These are phyloP conservation scores for Synergus gifuensis DNA, from an alignment of 2,888 invertebrate genomes.

Conservation along the genomic window DNA sequence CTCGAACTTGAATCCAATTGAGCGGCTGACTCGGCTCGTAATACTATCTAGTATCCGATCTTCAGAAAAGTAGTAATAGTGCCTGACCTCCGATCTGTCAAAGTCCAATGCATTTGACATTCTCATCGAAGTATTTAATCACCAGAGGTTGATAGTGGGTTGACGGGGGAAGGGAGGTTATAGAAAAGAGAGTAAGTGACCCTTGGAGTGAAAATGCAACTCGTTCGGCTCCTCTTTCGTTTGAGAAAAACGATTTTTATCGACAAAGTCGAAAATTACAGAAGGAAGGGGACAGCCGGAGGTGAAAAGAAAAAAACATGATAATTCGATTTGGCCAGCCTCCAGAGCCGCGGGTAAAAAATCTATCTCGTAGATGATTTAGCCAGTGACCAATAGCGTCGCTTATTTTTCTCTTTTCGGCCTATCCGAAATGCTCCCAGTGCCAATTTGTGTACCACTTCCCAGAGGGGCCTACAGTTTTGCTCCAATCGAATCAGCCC, in stretches of 20 bases:
- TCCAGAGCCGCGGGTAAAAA: slow-evolving; percentile 48
- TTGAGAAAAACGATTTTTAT: not conserved
- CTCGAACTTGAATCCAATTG: slow-evolving; percentile 24
- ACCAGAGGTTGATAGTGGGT: not conserved
- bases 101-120: slow-evolving; percentile 4
- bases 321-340: slow-evolving; percentile 54
- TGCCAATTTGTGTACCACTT: slow-evolving; percentile 21
- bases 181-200: not conserved
- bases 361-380: slow-evolving; percentile 45
- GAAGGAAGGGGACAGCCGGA: not conserved
- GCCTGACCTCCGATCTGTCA: not conserved
- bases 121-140: not conserved
- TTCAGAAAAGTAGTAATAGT: not conserved
- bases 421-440: not conserved
- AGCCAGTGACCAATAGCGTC: slow-evolving; percentile 48
- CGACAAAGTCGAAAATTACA: not conserved
- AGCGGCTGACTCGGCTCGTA: slow-evolving; percentile 13
- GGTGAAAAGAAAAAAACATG: slow-evolving; percentile 46
- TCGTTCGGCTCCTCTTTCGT: not conserved
- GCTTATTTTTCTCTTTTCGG: slow-evolving; percentile 33
- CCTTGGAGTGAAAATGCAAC: not conserved
- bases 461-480: slow-evolving; percentile 11
- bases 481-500: slow-evolving; percentile 36
- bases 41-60: slow-evolving; percentile 24
- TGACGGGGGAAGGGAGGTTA: no score